phyloP scores from a whole-genome alignment of 2,797 vertebrate species.

The Silurus aristotelis region DNA sequence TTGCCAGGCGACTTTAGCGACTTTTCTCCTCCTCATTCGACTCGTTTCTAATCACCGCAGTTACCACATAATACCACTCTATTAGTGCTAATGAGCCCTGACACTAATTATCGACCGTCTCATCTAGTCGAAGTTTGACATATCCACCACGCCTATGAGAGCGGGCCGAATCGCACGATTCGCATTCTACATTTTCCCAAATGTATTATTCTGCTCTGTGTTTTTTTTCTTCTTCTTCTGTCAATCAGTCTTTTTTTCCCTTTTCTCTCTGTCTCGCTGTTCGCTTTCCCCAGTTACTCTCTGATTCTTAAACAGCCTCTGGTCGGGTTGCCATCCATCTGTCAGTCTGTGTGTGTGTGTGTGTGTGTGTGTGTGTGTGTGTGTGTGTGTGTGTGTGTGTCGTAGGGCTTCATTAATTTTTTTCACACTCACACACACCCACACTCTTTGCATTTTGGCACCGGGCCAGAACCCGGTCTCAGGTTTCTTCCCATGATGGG shows the following conservation, averaged over 20 bases:
- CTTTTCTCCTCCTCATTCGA: background rate
- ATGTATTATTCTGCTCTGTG: constrained; percentile 46
- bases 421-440: constrained; percentile 29
- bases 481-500: constrained; percentile 40
- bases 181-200: too few relatives aligned
- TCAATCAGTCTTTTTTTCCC: constrained; percentile 38
- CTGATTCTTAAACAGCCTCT: constrained; percentile 46
- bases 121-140: background rate
- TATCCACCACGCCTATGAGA: background rate
- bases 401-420: constrained; percentile 45
- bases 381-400: constrained; percentile 51
- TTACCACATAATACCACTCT: background rate
- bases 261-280: background rate
- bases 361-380: constrained; percentile 50
- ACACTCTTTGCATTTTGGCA: constrained; percentile 32
- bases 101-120: constrained; percentile 32
- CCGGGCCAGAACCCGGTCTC: constrained; percentile 17
- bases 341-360: constrained; percentile 52
- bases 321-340: constrained; percentile 38
- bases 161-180: background rate
- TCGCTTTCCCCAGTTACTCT: constrained; percentile 33
- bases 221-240: constrained; percentile 44
- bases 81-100: constrained; percentile 29
- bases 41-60: constrained; percentile 7
- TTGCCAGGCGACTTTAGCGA: constrained; percentile 48